phyloP scores from a whole-genome alignment of 2,888 invertebrate genomes.

The Caenorhabditis becei region DNA sequence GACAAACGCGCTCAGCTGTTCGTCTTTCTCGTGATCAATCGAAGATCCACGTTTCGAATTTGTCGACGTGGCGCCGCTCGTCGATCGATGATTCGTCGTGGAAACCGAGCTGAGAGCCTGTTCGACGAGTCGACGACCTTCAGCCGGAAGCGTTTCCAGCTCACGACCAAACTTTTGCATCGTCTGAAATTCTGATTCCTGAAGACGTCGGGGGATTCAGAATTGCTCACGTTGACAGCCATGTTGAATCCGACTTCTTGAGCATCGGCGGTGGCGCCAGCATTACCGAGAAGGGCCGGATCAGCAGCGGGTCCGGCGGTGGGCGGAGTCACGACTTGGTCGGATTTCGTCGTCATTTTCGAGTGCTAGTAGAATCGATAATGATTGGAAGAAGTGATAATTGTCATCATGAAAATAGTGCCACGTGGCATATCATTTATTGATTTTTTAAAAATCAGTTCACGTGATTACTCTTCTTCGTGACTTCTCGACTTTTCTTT shows the following conservation, averaged over 20 bases:
- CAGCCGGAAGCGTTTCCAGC: constrained; percentile 31
- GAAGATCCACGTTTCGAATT: neutral
- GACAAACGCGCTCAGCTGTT: constrained; percentile 44
- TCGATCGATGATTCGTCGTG: constrained; percentile 26
- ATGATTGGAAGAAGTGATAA: constrained; percentile 14
- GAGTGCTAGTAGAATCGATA: constrained; percentile 20
- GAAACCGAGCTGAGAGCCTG: constrained; percentile 44
- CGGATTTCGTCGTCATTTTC: constrained; percentile 32
- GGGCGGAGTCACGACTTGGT: constrained; percentile 21
- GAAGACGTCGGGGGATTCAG: neutral
- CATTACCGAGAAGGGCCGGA: constrained; percentile 44
- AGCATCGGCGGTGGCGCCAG: constrained; percentile 30
- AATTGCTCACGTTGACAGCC: constrained; percentile 39
- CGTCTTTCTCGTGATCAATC: neutral
- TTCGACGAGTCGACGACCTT: constrained; percentile 25
- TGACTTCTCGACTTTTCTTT: constrained; percentile 29
- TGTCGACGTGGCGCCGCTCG: neutral
- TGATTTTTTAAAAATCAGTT: too few relatives aligned
- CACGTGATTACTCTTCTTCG: neutral
- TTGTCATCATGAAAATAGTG: neutral
- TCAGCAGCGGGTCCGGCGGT: constrained; percentile 38
- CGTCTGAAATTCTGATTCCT: too few relatives aligned
- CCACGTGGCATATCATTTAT: neutral
- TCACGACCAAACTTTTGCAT: constrained; percentile 57
- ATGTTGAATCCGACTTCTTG: constrained; percentile 30